Evolutionary conservation across 2,113 vertebrate species (phyloP).

Genomic region (Calidris pugnax): DNA sequence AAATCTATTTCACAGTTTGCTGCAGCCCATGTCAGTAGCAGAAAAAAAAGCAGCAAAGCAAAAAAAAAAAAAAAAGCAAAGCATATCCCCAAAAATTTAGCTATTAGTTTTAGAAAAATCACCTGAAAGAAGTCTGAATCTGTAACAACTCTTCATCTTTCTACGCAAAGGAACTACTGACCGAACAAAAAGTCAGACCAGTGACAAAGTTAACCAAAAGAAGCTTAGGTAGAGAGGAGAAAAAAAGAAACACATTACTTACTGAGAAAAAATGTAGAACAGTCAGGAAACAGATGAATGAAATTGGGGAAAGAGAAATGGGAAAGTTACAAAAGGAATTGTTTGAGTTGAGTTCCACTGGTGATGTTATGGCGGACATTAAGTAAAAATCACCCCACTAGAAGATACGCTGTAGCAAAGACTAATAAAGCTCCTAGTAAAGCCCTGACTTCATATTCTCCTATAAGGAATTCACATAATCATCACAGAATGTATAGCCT

Average conservation of each 20-base stretch:
- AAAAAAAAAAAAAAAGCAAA: background rate
- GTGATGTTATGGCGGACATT: background rate
- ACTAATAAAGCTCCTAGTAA: background rate
- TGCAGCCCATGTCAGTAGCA: background rate
- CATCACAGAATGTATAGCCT: background rate
- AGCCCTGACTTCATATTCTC: background rate
- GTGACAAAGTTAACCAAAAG: background rate
- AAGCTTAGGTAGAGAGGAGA: background rate
- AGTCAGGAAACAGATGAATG: background rate
- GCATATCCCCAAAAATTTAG: background rate
- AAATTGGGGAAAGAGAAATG: background rate
- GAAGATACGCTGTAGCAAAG: background rate
- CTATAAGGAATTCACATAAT: background rate
- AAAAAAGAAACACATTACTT: background rate
- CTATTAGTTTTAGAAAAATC: background rate
- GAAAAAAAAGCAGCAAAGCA: background rate
- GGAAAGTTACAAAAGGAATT: background rate
- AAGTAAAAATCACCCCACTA: background rate
- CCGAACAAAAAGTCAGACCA: background rate
- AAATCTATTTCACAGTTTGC: background rate
- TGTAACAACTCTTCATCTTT: background rate
- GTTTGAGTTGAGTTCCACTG: background rate
- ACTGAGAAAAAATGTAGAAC: background rate
- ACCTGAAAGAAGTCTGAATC: background rate
- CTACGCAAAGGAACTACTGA: background rate